A percentile compares a stretch with the other conserved stretches of the same genome.
Evolutionary conservation across 2,113 vertebrate species (phyloP).

Genomic region (Callipepla squamata): DNA sequence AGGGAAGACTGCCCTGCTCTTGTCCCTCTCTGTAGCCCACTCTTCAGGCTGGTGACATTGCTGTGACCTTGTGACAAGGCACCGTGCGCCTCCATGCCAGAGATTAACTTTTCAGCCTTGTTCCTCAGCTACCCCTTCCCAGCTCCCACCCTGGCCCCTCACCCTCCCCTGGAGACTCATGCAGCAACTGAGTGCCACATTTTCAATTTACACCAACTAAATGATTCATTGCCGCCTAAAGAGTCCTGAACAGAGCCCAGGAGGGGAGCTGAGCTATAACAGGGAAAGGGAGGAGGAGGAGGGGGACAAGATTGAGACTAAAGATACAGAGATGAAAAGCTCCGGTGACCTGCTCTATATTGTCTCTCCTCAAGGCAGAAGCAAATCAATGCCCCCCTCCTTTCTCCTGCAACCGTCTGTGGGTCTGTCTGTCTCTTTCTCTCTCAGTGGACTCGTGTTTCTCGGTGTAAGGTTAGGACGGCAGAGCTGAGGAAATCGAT

Average conservation of each 20-base stretch:
- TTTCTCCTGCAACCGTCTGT: slow-evolving; percentile 47
- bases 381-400: slow-evolving; percentile 17
- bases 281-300: background rate
- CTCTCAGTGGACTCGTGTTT: slow-evolving; percentile 76
- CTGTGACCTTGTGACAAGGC: slow-evolving; percentile 44
- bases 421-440: slow-evolving; percentile 56
- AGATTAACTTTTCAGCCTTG: slow-evolving; percentile 52
- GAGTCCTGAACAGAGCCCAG: slow-evolving; percentile 50
- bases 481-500: slow-evolving; percentile 80
- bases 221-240: slow-evolving; percentile 75
- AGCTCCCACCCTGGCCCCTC: background rate
- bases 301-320: background rate
- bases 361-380: background rate
- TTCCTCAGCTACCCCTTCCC: background rate
- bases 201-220: slow-evolving; percentile 86
- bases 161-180: slow-evolving; percentile 54
- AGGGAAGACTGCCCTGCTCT: background rate
- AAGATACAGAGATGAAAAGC: slow-evolving; percentile 31
- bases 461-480: slow-evolving; percentile 78
- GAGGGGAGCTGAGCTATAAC: slow-evolving; percentile 27
- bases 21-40: background rate
- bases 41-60: background rate
- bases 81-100: slow-evolving; percentile 61
- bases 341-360: background rate
- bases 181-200: slow-evolving; percentile 74